Evolutionary conservation across 2,113 vertebrate genomes (phyloP).

Genomic region (Thalassarche chlororhynchos): DNA sequence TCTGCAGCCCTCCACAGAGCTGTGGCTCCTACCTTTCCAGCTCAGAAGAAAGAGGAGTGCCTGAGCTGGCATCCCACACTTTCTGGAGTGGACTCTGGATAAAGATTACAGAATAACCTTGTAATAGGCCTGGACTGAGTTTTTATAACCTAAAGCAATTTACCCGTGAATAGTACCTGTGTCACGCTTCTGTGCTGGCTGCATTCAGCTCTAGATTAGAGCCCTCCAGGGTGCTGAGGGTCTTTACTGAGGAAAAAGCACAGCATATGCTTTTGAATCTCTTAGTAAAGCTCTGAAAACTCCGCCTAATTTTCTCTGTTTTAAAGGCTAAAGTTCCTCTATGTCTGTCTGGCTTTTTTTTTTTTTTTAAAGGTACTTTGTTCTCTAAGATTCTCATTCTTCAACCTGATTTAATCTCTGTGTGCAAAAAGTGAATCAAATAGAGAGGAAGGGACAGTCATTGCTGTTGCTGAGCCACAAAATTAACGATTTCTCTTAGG

Average conservation of each 20-base stretch:
- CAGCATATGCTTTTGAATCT: neutral
- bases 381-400: neutral
- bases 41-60: neutral
- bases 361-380: neutral
- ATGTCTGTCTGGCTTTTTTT: neutral
- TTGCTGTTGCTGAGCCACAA: neutral
- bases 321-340: neutral
- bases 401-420: neutral
- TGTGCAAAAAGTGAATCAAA: neutral
- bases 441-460: neutral
- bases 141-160: neutral
- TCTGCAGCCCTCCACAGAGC: neutral
- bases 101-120: neutral
- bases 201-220: neutral
- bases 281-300: neutral
- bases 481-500: neutral
- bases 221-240: neutral
- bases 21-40: neutral
- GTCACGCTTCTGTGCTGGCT: neutral
- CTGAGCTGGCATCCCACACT: neutral
- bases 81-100: neutral
- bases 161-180: neutral
- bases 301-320: neutral
- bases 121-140: neutral
- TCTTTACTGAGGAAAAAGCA: neutral